A percentile compares a stretch with the other conserved stretches of the same genome.
Conservation (phyloP, 2,797 vertebrate species). For the Anableps anableps region DNA sequence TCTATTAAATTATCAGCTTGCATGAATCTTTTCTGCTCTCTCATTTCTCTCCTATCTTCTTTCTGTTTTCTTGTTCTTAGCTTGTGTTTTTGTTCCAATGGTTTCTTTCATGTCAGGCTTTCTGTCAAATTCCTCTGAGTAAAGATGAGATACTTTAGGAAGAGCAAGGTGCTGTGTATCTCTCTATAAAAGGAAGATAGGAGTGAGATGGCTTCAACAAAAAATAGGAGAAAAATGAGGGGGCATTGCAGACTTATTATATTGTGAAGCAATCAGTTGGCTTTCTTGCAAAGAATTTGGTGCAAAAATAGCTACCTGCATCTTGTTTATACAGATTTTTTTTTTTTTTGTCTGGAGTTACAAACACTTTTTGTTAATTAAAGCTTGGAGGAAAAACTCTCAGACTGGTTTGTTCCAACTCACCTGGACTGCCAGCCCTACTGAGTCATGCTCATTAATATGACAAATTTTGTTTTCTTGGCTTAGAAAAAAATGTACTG, state of each 20-base stretch:
- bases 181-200: conserved; percentile 73
- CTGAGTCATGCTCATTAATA: background rate
- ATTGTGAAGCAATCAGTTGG: conserved; percentile 2
- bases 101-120: background rate
- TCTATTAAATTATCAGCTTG: background rate
- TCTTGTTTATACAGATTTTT: background rate
- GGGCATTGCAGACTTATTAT: conserved; percentile 21
- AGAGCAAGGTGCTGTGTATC: conserved; percentile 28
- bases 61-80: conserved; percentile 3
- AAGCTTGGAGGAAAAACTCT: conserved; percentile 2
- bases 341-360: conserved; percentile 1
- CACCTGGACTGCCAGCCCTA: background rate
- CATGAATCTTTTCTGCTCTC: background rate
- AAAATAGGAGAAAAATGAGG: conserved; percentile 7
- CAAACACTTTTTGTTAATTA: background rate
- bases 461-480: background rate
- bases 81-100: background rate
- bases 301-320: background rate
- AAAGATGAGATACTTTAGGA: conserved; percentile 39
- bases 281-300: conserved; percentile 7
- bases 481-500: background rate
- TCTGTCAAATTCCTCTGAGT: conserved; percentile 18
- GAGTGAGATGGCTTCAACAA: conserved; percentile 19
- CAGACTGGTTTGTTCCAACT: background rate
- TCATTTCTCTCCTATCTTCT: conserved; percentile 6